Base-by-base conservation (phyloP, 2,797 vertebrate genomes). In the Tokudaia muenninki region DNA sequence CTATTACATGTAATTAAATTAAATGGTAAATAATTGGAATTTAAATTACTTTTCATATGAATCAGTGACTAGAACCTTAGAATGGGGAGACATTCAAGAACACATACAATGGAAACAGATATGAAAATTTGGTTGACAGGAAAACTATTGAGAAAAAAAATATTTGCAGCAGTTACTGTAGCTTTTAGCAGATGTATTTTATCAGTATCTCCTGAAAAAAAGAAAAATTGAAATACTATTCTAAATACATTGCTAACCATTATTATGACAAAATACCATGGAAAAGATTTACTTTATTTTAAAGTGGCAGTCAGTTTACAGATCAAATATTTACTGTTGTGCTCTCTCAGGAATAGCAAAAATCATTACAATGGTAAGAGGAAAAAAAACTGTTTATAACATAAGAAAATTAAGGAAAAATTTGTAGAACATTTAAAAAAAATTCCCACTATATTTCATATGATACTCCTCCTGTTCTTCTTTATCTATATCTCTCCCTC, bases 1-100 rank as follows among this genome's bases (percentile, higher is more conserved):
- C 34, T 55, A 94, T 34, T 91, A 77, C 77, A 75, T 90, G 19
- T 59, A n/a, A 94, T 34, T 89, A 95, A 94, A 63, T 87, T 77
- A 74, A 93, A 90, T 82, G 6, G 65, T 57, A 92, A 92, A 96
- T 80, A 9, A 1, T 82, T 47, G 17, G 41, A 95, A 70, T 19
- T 90, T 74, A 92, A 93, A n/a, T 55, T 52, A 63, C 59, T 94
- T 19, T 61, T 83, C 91, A 34, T 44, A 81, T 67, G 87, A 10
- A 26, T 12, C 26, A 67, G 37, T 80, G 72, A 87, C 55, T 72
- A 94, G 90, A 95, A 86, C 95, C 37, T 81, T 55, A 21, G 24
- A 84, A 52, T 50, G 12, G 3, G 14, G 17, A 75, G 83, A 81
- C 26, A 79, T 82, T 90, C 4, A 90, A 86, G 92, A 84, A 90